These are phyloP conservation scores for Champsocephalus gunnari DNA, from an alignment of 2,797 vertebrate genomes.

Conservation along the genomic window DNA sequence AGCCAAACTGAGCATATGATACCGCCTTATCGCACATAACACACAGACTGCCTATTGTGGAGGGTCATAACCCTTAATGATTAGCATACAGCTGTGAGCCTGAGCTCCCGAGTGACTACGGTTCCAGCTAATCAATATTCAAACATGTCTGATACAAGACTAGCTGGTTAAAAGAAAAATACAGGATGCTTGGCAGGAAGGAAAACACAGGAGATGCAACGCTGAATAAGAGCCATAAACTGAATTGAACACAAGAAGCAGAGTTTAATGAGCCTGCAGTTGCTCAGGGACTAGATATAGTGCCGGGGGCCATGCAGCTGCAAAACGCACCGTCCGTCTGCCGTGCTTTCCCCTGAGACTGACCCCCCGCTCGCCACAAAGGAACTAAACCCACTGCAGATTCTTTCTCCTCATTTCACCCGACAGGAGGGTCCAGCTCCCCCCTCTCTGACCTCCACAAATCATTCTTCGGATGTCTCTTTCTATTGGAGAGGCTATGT, in stretches of 20 bases:
- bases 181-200: slow-evolving; percentile 9
- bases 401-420: slow-evolving; percentile 74
- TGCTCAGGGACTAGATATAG: slow-evolving; percentile 63
- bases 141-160: slow-evolving; percentile 32
- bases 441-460: slow-evolving; percentile 24
- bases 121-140: slow-evolving; percentile 53
- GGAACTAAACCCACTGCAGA: slow-evolving; percentile 65
- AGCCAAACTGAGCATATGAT: slow-evolving; percentile 46
- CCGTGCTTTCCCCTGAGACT: slow-evolving; percentile 65
- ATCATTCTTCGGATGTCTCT: slow-evolving; percentile 58
- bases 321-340: slow-evolving; percentile 64
- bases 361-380: slow-evolving; percentile 70
- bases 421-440: slow-evolving; percentile 52
- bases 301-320: slow-evolving; percentile 73
- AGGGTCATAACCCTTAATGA: slow-evolving; percentile 40
- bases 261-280: slow-evolving; percentile 66
- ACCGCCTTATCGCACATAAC: slow-evolving; percentile 55
- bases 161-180: slow-evolving; percentile 19
- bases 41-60: slow-evolving; percentile 45
- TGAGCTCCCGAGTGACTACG: slow-evolving; percentile 21
- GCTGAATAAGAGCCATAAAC: slow-evolving; percentile 23
- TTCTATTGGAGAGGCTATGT: slow-evolving; percentile 16
- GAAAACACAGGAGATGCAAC: slow-evolving; percentile 38
- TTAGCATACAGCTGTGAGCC: slow-evolving; percentile 72
- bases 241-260: slow-evolving; percentile 31